Evolutionary conservation across 2,113 vertebrate genomes (phyloP), one percentile per base, ranked within the genome.

Genomic region (Stigmatopora argus): DNA sequence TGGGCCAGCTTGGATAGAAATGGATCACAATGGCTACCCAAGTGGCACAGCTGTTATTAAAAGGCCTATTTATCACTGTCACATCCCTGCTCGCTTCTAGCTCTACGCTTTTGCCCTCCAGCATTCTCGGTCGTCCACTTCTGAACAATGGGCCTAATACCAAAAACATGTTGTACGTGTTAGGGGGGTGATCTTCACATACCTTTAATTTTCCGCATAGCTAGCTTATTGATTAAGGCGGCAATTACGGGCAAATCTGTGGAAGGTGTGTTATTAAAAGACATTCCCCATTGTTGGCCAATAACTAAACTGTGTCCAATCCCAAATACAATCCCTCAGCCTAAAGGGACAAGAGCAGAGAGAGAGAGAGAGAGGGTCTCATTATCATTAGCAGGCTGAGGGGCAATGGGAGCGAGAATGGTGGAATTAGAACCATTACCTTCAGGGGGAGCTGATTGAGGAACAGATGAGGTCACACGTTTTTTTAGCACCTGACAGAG

Each of bases 21-120:
- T 64, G 81, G 84, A 87, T 88, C 84, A 85, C 80, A 88, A 85
- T 88, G 86, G 85, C 85, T 88, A 74, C 86, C 86, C 88, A 85
- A 83, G 88, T 89, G 89, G 86, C 87, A 88, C 90, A 92, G 91
- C 90, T 92, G 91, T 91, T 91, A 91, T 92, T 92, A 92, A 92
- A 91, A 89, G 89, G 86, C 84, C 91, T 92, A 92, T 92, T 92
- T 92, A 92, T 92, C 91, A 91, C 90, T 91, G 91, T 91, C 90
- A 91, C 70, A 75, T 85, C 90, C 84, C 86, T 86, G 75, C 86
- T 86, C 80, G 83, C 87, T 89, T 75, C 77, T 55, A 85, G 85
- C 82, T 78, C 79, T 86, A 69, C 81, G 86, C 84, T 72, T 77
- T 79, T 51, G 76, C 86, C 89, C 88, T 85, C 70, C 77, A 80